A percentile compares a stretch with the other conserved stretches of the same genome.
Evolutionary conservation across 1,140 invertebrate genomes (phyloP).

Genomic region (Geopemphigus sp.): DNA sequence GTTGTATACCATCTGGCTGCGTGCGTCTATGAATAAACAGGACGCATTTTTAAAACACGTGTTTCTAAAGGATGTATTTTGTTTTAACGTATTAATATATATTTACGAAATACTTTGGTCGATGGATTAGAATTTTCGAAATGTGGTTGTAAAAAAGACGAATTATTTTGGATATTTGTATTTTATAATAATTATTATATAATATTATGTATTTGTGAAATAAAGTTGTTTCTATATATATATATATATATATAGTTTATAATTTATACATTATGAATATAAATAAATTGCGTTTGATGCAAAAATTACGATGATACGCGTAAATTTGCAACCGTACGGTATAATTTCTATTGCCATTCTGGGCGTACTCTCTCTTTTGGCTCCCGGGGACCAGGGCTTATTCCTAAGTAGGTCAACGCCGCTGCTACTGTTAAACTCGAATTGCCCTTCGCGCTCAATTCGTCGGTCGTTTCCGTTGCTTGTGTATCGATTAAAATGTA

Average conservation of each 20-base stretch:
- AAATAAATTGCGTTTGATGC: neutral
- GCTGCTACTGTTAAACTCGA: slow-evolving; percentile 21
- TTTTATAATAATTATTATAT: neutral
- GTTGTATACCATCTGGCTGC: slow-evolving; percentile 29
- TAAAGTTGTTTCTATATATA: neutral
- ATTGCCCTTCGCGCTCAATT: slow-evolving; percentile 31
- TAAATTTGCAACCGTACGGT: neutral
- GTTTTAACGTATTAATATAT: slow-evolving; percentile 16
- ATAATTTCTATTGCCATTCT: slow-evolving; percentile 18
- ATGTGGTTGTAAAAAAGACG: neutral
- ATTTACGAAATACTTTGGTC: neutral
- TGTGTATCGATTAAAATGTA: slow-evolving; percentile 23
- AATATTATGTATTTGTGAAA: neutral
- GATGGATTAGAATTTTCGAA: neutral
- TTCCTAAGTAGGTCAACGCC: slow-evolving; percentile 40
- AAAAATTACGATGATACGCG: neutral
- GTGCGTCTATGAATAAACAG: slow-evolving; percentile 39
- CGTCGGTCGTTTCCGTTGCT: slow-evolving; percentile 29
- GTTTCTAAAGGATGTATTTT: neutral
- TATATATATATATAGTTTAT: too few species aligned
- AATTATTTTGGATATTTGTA: neutral
- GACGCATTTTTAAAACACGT: slow-evolving; percentile 29
- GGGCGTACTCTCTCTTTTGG: slow-evolving; percentile 35
- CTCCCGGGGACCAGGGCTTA: slow-evolving; percentile 29
- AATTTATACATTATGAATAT: neutral